Percentiles rank a stretch among this genome's conserved stretches.
phyloP scores from a whole-genome alignment of 2,888 invertebrate genomes.

The Amiota communis region DNA sequence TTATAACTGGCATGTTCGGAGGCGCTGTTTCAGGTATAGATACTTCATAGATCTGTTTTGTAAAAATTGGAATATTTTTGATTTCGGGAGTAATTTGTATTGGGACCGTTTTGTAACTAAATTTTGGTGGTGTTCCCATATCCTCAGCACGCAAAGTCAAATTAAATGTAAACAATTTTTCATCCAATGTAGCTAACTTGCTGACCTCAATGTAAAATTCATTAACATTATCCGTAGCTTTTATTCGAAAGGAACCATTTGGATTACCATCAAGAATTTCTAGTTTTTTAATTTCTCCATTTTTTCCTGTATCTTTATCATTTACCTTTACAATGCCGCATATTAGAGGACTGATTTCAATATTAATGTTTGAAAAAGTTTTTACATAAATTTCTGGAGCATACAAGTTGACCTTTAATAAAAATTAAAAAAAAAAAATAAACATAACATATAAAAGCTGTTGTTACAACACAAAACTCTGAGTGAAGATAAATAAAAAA shows the following conservation, averaged over 20 bases:
- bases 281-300: constrained; percentile 86
- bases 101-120: constrained; percentile 85
- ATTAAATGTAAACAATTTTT: constrained; percentile 85
- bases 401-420: constrained; percentile 83
- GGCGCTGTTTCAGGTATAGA: constrained; percentile 92
- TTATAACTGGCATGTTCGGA: constrained; percentile 88
- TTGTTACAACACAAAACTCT: too few relatives aligned
- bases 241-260: constrained; percentile 88
- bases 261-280: constrained; percentile 93
- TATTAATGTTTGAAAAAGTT: constrained; percentile 85
- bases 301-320: constrained; percentile 87
- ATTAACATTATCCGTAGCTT: constrained; percentile 77
- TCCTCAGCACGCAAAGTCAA: constrained; percentile 90
- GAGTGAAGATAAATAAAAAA: neutral
- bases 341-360: constrained; percentile 86
- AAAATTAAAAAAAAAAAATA: neutral
- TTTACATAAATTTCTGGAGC: constrained; percentile 88
- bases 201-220: constrained; percentile 86
- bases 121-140: constrained; percentile 84
- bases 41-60: constrained; percentile 89
- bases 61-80: constrained; percentile 91
- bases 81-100: constrained; percentile 87
- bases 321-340: constrained; percentile 91
- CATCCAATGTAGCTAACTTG: constrained; percentile 71
- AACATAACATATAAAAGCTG: neutral